Evolutionary conservation across 2,113 vertebrate species (phyloP).

Genomic region (Epinephelus moara): DNA sequence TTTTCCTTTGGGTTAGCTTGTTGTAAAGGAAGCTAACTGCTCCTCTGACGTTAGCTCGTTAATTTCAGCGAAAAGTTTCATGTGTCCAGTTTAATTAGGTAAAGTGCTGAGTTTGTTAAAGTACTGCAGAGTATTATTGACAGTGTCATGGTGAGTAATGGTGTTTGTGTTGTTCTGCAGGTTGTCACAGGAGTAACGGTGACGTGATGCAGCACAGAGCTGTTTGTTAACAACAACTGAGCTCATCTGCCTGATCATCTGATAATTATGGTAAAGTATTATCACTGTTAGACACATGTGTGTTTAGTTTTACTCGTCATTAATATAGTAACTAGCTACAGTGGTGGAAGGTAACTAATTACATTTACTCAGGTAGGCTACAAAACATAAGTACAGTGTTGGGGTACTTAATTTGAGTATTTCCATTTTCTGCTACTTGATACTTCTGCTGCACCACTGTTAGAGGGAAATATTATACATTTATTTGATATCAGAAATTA

Average conservation of each 20-base stretch:
- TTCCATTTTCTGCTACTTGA: no score
- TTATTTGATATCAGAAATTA: no score
- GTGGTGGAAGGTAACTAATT: neutral
- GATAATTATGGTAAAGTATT: slow-evolving; percentile 48
- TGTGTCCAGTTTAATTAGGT: fast-evolving
- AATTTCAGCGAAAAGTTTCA: neutral
- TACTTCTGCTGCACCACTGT: no score
- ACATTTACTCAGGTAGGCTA: no score
- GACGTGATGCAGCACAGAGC: slow-evolving; percentile 25
- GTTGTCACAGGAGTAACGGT: slow-evolving; percentile 16
- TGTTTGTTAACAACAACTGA: slow-evolving; percentile 14
- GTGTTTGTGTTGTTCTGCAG: slow-evolving; percentile 7
- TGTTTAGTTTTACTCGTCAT: neutral
- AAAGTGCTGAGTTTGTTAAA: fast-evolving
- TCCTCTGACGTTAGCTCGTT: neutral
- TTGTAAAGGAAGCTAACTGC: neutral
- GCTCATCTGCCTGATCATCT: neutral
- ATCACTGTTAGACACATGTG: neutral
- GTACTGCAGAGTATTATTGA: fast-evolving
- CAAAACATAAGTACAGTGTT: no score
- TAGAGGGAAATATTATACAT: no score
- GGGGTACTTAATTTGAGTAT: no score
- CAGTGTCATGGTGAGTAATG: neutral
- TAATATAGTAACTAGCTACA: no score
- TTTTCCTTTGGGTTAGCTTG: neutral